A percentile compares a stretch with the other conserved stretches of the same genome.
Evolutionary conservation across 1,140 invertebrate genomes (phyloP).

Genomic region (Aphaenogaster rudis): DNA sequence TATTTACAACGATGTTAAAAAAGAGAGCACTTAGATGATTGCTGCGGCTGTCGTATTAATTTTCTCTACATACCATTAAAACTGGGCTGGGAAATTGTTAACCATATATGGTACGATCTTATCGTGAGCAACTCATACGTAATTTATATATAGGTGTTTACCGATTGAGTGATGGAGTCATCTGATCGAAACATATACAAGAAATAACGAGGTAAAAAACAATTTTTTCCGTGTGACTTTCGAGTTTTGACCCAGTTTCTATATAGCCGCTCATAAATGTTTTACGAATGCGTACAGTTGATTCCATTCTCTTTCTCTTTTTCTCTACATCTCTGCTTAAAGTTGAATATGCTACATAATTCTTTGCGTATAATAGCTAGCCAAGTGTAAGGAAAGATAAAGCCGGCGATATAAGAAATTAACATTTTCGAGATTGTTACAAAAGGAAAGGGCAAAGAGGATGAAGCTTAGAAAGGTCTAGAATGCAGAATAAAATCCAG

Average conservation of each 20-base stretch:
- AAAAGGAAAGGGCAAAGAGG: neutral
- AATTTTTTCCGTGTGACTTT: neutral
- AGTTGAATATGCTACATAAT: neutral
- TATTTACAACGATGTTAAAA: neutral
- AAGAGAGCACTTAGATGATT: constrained; percentile 26
- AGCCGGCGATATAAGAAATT: neutral
- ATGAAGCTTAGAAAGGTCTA: neutral
- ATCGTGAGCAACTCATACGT: neutral
- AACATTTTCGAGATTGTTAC: neutral
- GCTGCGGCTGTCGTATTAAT: constrained; percentile 2
- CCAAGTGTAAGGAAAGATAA: neutral
- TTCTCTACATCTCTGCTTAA: neutral
- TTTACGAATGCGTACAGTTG: constrained; percentile 7
- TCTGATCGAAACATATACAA: neutral
- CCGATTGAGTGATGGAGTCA: neutral
- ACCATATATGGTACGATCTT: neutral
- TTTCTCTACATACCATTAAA: constrained; percentile 4
- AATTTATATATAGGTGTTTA: constrained; percentile 51
- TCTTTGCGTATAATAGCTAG: neutral
- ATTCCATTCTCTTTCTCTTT: neutral
- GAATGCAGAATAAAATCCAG: neutral
- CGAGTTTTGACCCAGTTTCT: neutral
- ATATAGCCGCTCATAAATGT: constrained; percentile 15
- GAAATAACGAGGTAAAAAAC: constrained; percentile 20
- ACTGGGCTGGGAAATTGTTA: constrained; percentile 25